phyloP scores from a whole-genome alignment of 2,797 vertebrate species.

The Phataginus tetradactyla region DNA sequence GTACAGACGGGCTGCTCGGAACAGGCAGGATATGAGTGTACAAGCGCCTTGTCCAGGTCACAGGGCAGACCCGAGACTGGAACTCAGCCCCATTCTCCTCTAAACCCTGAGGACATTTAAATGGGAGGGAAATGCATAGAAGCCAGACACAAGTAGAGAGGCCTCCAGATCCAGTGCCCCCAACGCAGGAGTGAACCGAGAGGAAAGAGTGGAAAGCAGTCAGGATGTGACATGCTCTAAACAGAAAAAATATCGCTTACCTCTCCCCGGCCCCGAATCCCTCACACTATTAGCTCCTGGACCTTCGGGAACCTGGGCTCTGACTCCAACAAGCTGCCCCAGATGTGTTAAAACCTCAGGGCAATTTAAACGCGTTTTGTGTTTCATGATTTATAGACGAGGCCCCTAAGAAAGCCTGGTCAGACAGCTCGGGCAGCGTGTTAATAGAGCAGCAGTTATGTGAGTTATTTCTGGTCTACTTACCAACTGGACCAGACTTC shows the following conservation, averaged over 20 bases:
- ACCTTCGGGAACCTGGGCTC: fast-evolving
- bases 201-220: fast-evolving
- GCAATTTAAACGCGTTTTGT: neutral
- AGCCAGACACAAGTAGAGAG: fast-evolving
- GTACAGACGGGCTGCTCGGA: neutral
- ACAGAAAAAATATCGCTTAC: fast-evolving
- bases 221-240: fast-evolving
- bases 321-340: neutral
- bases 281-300: neutral
- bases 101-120: fast-evolving
- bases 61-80: neutral
- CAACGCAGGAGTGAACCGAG: fast-evolving
- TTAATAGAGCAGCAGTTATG: fast-evolving
- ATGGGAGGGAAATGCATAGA: fast-evolving
- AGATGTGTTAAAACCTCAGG: neutral
- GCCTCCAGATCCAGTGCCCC: fast-evolving
- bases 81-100: neutral
- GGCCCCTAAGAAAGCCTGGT: neutral
- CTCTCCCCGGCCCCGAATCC: fast-evolving
- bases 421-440: fast-evolving
- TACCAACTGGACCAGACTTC: neutral
- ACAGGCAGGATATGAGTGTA: no score
- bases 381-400: neutral
- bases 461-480: neutral
- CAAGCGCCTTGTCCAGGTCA: no score